Conservation (phyloP, 2,888 invertebrate genomes). For the Lithodes maja region DNA sequence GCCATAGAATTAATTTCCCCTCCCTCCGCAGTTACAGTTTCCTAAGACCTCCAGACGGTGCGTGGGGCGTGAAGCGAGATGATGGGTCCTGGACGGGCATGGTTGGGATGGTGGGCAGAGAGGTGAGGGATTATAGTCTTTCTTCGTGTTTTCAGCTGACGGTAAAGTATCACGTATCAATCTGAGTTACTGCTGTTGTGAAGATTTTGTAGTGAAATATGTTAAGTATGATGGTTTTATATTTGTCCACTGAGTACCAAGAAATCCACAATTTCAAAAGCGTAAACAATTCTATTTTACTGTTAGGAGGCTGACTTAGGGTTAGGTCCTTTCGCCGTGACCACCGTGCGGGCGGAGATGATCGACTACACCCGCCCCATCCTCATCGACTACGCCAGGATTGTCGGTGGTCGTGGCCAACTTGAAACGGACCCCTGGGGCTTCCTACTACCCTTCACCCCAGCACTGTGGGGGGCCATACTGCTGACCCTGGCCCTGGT, state of each 20-base stretch:
- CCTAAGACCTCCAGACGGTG: background rate
- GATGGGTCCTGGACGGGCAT: background rate
- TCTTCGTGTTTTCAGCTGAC: no score
- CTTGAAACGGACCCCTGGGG: slow-evolving; percentile 36
- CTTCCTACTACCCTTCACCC: slow-evolving; percentile 43
- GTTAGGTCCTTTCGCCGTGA: slow-evolving; percentile 34
- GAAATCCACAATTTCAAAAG: no score
- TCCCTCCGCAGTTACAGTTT: background rate
- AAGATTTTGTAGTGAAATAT: no score
- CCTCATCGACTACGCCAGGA: background rate
- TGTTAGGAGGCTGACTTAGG: slow-evolving; percentile 38
- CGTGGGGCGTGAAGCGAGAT: background rate
- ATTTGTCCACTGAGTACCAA: no score
- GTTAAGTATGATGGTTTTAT: no score
- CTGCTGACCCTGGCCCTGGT: background rate
- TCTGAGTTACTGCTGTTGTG: no score
- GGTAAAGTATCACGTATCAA: no score
- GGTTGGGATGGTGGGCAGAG: background rate
- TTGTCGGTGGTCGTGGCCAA: background rate
- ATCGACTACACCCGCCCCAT: slow-evolving; percentile 34
- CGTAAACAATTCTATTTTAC: background rate
- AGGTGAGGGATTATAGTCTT: background rate
- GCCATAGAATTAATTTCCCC: no score
- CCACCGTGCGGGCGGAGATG: background rate
- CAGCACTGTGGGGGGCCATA: slow-evolving; percentile 28